Percentiles rank a stretch among this genome's conserved stretches.
These are phyloP conservation scores for Eleginops maclovinus DNA, from an alignment of 2,113 vertebrate genomes.

Conservation along the genomic window DNA sequence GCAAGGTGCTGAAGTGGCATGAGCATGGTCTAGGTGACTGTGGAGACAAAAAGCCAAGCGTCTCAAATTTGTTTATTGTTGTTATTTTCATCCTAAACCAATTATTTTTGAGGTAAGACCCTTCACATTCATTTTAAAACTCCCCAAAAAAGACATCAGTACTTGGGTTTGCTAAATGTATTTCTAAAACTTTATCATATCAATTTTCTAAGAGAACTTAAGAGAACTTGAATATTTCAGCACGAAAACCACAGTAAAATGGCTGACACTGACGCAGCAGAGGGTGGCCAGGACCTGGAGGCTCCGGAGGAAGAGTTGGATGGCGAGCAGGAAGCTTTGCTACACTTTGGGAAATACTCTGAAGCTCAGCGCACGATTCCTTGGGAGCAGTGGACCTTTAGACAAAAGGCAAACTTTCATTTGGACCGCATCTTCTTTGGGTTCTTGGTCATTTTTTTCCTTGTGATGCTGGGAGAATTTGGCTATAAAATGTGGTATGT, in stretches of 20 bases:
- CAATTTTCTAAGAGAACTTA: neutral
- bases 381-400: conserved; percentile 81
- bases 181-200: neutral
- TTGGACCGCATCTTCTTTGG: conserved; percentile 79
- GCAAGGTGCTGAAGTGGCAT: neutral
- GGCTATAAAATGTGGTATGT: conserved; percentile 81
- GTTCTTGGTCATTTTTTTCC: conserved; percentile 60
- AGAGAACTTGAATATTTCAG: conserved; percentile 11
- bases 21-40: conserved; percentile 14
- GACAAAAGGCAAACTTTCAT: conserved; percentile 74
- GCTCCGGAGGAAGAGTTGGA: conserved; percentile 62
- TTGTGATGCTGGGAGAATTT: conserved; percentile 67
- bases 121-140: neutral
- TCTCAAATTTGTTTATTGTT: conserved; percentile 4
- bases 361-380: conserved; percentile 67
- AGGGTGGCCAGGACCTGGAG: conserved; percentile 59
- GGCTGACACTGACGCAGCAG: conserved; percentile 60
- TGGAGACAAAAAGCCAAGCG: conserved; percentile 13
- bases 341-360: conserved; percentile 66
- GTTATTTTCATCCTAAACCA: neutral
- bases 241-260: conserved; percentile 44
- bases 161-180: neutral
- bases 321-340: conserved; percentile 47
- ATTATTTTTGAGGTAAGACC: conserved; percentile 59
- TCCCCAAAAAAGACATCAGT: neutral